phyloP scores from a whole-genome alignment of 2,888 invertebrate genomes.

The Rosalia funebris region DNA sequence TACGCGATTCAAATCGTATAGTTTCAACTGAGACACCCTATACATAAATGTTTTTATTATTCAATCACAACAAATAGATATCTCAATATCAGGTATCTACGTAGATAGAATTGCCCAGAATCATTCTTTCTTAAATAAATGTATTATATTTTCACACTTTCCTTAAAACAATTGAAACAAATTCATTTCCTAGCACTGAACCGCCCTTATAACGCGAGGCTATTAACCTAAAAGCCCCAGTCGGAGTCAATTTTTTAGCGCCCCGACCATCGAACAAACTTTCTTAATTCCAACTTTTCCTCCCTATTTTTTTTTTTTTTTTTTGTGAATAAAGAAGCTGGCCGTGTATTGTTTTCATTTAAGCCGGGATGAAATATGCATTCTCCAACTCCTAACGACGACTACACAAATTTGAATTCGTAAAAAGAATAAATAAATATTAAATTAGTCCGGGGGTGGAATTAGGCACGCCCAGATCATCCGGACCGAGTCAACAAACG shows the following conservation, averaged over 20 bases:
- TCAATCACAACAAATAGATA: too few species aligned
- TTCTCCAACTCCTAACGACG: background rate
- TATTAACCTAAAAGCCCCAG: background rate
- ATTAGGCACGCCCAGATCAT: background rate
- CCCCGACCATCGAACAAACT: background rate
- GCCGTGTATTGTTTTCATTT: slow-evolving; percentile 4
- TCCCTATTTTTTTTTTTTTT: background rate
- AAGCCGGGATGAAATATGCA: slow-evolving; percentile 4
- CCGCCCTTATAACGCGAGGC: background rate
- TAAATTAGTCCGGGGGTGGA: slow-evolving; percentile 1
- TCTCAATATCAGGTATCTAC: too few species aligned
- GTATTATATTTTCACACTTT: too few species aligned
- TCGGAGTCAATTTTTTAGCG: background rate
- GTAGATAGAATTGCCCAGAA: too few species aligned
- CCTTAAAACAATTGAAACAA: background rate
- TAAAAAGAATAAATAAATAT: slow-evolving; percentile 11
- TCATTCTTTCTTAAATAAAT: too few species aligned
- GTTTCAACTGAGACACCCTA: too few species aligned
- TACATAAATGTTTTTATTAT: too few species aligned
- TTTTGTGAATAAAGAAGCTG: background rate
- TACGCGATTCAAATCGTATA: too few species aligned
- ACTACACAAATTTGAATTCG: slow-evolving; percentile 10
- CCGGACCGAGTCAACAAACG: slow-evolving; percentile 4
- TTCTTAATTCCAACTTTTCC: background rate
- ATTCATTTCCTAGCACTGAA: background rate